Base-by-base conservation (phyloP, 23 tunicate species). In the Clavelina lepadiformis region DNA sequence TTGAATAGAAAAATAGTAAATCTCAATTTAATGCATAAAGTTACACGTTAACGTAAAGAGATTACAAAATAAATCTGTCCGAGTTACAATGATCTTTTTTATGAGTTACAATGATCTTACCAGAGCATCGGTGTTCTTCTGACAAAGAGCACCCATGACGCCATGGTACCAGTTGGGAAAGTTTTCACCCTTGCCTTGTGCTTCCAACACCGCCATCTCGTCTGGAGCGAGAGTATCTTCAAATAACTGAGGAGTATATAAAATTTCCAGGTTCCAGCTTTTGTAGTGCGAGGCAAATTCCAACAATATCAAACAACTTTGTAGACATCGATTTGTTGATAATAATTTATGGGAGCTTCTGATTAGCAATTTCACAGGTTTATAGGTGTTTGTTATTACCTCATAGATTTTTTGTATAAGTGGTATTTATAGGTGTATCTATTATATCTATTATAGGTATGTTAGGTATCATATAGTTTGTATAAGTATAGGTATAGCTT, bases 111-210 rank as follows among this genome's bases (percentile, higher is more conserved):
- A 18, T 0, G 15, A 58, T 25, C 58, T 68, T 33, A 85, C 94
- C 66, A 85, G 61, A 2, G 94, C 83, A 44, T 85, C 94, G 28
- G 94, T 85, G 35, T 85, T 85, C 62, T 65, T 66, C 44, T 77
- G 85, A 46, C 94, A 85, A 33, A 85, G 53, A 46, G 71, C 69
- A 5, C 79, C 94, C 79, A 79, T 85, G 26, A 85, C 58, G 1
- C 82, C 82, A 63, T 85, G 82, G 38, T 51, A 85, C 94, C 94
- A 85, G 18, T 38, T 79, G 7, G 94, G 94, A 63, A 68, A 77
- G 46, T 85, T 79, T 53, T 85, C 94, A 0, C 46, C 44, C 37
- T 85, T 85, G 29, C 65, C 85, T 25, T 52, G 56, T 11, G 63
- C 56, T 34, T 77, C 82, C 38, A 85, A 33, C 51, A 60, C 72